phyloP scores from a whole-genome alignment of 2,113 vertebrate genomes.

The Proteles cristata region DNA sequence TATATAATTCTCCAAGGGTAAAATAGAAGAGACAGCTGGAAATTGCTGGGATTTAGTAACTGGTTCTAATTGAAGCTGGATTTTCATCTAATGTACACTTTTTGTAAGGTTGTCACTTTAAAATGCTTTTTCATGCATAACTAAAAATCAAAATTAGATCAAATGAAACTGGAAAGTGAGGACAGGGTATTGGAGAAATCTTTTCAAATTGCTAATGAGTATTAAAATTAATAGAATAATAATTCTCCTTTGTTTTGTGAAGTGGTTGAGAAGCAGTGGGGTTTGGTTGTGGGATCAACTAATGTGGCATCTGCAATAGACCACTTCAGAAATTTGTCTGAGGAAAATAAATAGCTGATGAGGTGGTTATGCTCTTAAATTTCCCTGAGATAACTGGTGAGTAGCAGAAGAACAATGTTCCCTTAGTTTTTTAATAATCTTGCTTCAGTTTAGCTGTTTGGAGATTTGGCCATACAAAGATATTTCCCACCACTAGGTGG shows the following conservation, averaged over 20 bases:
- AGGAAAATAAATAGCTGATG: not conserved
- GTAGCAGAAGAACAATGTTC: not conserved
- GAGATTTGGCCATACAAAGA: not conserved
- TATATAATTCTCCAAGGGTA: slow-evolving; percentile 70
- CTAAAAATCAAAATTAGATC: slow-evolving; percentile 54
- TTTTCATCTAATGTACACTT: slow-evolving; percentile 65
- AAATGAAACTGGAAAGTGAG: slow-evolving; percentile 25
- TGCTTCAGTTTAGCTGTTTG: not conserved
- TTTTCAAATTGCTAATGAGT: slow-evolving; percentile 46
- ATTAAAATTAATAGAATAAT: slow-evolving; percentile 47
- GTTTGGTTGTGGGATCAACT: not conserved
- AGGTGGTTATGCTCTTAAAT: not conserved
- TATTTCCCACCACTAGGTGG: slow-evolving; percentile 66
- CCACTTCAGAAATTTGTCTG: slow-evolving; percentile 10
- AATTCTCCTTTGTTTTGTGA: slow-evolving; percentile 44
- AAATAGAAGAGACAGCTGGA: slow-evolving; percentile 64
- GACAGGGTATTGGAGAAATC: slow-evolving; percentile 1
- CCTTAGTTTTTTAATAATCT: not conserved
- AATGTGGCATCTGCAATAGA: not conserved
- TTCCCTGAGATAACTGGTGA: not conserved
- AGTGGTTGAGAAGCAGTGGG: not conserved
- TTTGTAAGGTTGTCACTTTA: slow-evolving; percentile 61
- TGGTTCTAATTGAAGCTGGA: slow-evolving; percentile 70
- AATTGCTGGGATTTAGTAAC: slow-evolving; percentile 67
- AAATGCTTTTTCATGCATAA: slow-evolving; percentile 56